These are phyloP conservation scores for Chloroceryle amazona DNA, from an alignment of 2,797 vertebrate species.

Conservation along the genomic window DNA sequence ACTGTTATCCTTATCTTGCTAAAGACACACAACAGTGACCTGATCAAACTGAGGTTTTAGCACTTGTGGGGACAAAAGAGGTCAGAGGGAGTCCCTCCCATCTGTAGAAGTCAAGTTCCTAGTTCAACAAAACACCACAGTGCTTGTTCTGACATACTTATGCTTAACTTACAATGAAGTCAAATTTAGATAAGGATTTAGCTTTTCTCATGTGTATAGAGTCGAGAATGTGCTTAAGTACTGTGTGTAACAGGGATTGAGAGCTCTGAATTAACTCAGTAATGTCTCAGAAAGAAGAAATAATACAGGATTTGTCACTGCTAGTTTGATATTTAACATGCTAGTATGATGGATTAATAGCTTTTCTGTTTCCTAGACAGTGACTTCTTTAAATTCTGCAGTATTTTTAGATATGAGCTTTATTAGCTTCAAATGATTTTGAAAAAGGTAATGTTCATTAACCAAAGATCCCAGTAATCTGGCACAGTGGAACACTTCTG, in stretches of 20 bases:
- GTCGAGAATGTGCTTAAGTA: background rate
- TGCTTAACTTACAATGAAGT: background rate
- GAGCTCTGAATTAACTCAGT: background rate
- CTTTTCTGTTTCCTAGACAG: background rate
- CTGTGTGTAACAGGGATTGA: background rate
- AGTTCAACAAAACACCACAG: background rate
- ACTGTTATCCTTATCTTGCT: background rate
- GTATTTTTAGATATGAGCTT: background rate
- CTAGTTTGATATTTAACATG: background rate
- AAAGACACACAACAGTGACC: background rate
- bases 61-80: background rate
- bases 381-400: background rate
- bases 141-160: background rate
- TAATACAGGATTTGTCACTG: background rate
- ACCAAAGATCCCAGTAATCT: background rate
- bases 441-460: background rate
- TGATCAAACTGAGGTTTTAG: background rate
- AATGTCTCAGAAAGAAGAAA: background rate
- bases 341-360: background rate
- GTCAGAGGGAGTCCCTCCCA: background rate
- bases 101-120: background rate
- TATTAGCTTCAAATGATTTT: background rate
- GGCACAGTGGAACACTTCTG: background rate
- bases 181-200: constrained; percentile 18
- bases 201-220: background rate